Evolutionary conservation across 2,113 vertebrate species (phyloP).

Genomic region (Corydoras maculifer): DNA sequence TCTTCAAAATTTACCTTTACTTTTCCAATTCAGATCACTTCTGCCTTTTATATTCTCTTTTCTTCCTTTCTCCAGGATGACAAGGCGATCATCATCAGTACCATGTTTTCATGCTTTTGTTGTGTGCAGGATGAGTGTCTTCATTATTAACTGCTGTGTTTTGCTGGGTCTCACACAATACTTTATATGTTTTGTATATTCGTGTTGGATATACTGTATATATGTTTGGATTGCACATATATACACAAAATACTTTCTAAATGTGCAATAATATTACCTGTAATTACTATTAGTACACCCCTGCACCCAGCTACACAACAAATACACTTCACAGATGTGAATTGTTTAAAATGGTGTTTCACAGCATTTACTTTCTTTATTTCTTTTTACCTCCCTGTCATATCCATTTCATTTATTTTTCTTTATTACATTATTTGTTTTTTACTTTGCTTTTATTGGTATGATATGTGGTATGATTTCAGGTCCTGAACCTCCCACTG

Average conservation of each 20-base stretch:
- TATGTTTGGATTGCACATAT: constrained; percentile 68
- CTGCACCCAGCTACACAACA: background rate
- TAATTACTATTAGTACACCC: background rate
- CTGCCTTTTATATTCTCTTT: background rate
- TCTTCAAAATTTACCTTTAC: no score
- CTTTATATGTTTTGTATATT: constrained; percentile 61
- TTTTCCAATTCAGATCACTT: background rate
- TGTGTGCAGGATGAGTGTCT: constrained; percentile 50
- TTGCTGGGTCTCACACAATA: constrained; percentile 21
- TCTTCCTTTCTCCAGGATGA: constrained; percentile 45
- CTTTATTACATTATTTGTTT: background rate
- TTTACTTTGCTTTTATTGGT: background rate
- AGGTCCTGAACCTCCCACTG: constrained; percentile 62
- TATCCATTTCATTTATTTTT: background rate
- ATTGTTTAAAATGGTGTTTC: background rate
- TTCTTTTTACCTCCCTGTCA: background rate
- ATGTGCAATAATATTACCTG: constrained; percentile 32
- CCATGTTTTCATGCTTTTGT: constrained; percentile 25
- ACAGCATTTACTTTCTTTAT: background rate
- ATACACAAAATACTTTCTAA: constrained; percentile 52
- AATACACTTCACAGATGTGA: background rate
- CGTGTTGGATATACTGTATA: constrained; percentile 63
- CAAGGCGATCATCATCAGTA: constrained; percentile 37
- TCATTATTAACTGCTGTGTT: constrained; percentile 39
- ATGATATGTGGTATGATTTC: background rate